phyloP scores from a whole-genome alignment of 2,113 vertebrate genomes.

The Indicator maculatus region DNA sequence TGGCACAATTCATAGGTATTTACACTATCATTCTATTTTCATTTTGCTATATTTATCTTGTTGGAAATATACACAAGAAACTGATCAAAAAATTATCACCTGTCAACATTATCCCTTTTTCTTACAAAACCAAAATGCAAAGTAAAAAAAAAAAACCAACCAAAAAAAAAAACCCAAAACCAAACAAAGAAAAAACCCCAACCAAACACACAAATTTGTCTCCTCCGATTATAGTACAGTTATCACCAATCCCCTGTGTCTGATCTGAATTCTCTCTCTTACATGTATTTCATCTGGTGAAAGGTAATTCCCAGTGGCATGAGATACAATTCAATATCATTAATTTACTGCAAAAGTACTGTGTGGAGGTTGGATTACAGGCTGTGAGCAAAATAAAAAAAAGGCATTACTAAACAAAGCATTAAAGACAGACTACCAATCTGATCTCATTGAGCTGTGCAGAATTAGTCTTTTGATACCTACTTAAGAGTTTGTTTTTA shows the following conservation, averaged over 20 bases:
- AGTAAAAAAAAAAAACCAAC: neutral
- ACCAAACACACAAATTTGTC: neutral
- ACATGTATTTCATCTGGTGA: neutral
- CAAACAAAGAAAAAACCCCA: neutral
- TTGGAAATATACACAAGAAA: constrained; percentile 35
- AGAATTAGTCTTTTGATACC: constrained; percentile 16
- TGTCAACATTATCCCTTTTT: constrained; percentile 8
- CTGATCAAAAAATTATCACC: constrained; percentile 31
- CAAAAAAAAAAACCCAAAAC: neutral
- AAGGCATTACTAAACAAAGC: constrained; percentile 10
- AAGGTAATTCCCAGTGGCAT: neutral
- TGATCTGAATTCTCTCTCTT: neutral
- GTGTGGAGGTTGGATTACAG: constrained; percentile 25
- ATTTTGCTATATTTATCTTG: constrained; percentile 21
- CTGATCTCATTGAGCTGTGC: neutral
- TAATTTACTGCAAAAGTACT: constrained; percentile 9
- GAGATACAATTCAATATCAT: neutral
- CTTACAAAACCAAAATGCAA: neutral
- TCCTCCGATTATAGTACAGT: neutral
- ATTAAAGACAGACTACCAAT: constrained; percentile 32
- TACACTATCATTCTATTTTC: constrained; percentile 41
- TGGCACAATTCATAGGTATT: constrained; percentile 47
- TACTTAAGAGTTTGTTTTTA: neutral
- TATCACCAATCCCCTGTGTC: neutral
- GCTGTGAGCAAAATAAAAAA: neutral